phyloP scores from a whole-genome alignment of 2,888 invertebrate species.

The Blastobasis adustella region DNA sequence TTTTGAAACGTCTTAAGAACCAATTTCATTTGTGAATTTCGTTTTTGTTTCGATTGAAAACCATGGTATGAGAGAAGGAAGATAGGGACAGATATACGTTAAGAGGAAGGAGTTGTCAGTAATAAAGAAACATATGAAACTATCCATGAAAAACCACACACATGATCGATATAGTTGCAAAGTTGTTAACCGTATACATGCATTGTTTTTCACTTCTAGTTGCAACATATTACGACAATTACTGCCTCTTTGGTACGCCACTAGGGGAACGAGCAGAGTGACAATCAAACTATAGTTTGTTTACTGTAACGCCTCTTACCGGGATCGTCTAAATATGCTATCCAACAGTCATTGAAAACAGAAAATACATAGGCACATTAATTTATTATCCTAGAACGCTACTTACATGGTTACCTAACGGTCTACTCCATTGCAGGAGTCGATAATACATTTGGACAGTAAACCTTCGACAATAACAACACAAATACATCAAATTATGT shows the following conservation, averaged over 20 bases:
- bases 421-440: too few species aligned
- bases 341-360: constrained; percentile 68
- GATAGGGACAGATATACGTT: constrained; percentile 3
- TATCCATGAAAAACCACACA: constrained; percentile 13
- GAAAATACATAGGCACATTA: constrained; percentile 40
- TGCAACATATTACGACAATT: constrained; percentile 4
- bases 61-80: constrained; percentile 22
- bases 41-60: constrained; percentile 12
- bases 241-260: constrained; percentile 30
- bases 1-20: too few species aligned
- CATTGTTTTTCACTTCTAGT: constrained; percentile 34
- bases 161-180: constrained; percentile 39
- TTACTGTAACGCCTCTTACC: constrained; percentile 48
- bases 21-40: too few species aligned
- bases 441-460: too few species aligned
- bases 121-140: constrained; percentile 15
- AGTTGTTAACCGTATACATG: constrained; percentile 15
- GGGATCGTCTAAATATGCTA: constrained; percentile 58
- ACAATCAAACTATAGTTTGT: constrained; percentile 21
- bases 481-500: too few species aligned
- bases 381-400: constrained; percentile 24
- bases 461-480: too few species aligned
- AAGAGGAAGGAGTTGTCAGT: constrained; percentile 15
- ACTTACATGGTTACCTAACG: too few species aligned
- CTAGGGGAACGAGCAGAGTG: constrained; percentile 34